Evolutionary conservation across 2,113 vertebrate species (phyloP).

Genomic region (Aix galericulata): DNA sequence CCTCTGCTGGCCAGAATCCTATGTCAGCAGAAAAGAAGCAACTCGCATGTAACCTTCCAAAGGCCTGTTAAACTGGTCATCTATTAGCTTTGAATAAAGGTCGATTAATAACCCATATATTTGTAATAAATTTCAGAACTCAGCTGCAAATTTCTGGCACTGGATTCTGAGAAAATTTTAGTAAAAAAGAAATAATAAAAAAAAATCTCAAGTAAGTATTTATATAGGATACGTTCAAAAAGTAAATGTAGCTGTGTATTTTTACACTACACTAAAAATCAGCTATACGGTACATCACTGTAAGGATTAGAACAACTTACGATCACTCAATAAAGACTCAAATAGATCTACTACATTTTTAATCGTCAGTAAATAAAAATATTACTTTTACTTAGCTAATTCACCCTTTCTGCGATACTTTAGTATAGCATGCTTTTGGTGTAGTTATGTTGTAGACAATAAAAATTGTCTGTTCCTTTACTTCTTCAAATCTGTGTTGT

Average conservation of each 20-base stretch:
- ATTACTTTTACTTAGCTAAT: background rate
- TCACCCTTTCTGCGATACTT: background rate
- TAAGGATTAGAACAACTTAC: background rate
- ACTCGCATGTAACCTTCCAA: background rate
- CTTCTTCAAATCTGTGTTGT: background rate
- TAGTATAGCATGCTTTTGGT: background rate
- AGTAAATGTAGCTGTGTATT: background rate
- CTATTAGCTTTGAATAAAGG: background rate
- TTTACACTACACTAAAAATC: background rate
- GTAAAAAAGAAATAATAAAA: background rate
- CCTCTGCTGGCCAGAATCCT: conserved; percentile 54
- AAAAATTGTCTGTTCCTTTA: background rate
- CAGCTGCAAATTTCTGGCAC: background rate
- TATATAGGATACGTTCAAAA: background rate
- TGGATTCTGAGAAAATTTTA: background rate
- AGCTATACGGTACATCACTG: background rate
- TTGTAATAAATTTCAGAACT: background rate
- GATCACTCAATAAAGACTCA: background rate
- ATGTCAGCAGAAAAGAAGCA: background rate
- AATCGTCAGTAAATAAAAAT: conserved; percentile 20
- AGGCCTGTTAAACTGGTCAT: background rate
- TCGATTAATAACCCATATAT: background rate
- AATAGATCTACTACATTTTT: background rate
- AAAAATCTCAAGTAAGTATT: background rate
- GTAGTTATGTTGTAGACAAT: background rate